Evolutionary conservation across 2,797 vertebrate genomes (phyloP), one percentile per base, ranked within the genome.

Genomic region (Stomatorhinus walkeri): DNA sequence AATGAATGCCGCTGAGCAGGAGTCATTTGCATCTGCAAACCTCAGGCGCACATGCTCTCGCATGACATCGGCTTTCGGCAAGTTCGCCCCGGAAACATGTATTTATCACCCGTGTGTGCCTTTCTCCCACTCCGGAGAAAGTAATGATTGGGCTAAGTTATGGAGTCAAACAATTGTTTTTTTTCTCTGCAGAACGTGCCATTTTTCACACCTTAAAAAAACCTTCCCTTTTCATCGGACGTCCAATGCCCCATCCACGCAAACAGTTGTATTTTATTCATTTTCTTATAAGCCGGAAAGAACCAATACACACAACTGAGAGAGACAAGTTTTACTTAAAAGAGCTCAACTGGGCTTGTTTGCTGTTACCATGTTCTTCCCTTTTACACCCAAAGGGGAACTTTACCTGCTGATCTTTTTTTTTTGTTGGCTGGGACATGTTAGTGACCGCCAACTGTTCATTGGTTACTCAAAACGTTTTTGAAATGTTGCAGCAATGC

Each of bases 301-400:
- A 91, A 92, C 92, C 91, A 76, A 92, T 92, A 85, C 68, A 59
- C 89, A 91, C 91, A 90, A 92, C 90, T 91, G 91, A 90, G 91
- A 90, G 72, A 79, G 68, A 76, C 1, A 32, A 36, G 91, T 89
- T 92, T 90, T 61, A 68, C 51, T 88, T 90, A 90, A 90, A 88
- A 89, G 88, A 88, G 88, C 89, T 91, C 89, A 91, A 89, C 89
- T 90, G 87, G 90, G 88, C 68, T 90, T 88, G 72, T 61, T 83
- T 87, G 87, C 49, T 91, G 91, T 92, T 90, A 88, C 90, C 90
- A 91, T 90, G 79, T 89, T 89, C 91, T 91, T 68, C n/a, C 90
- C 88, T 90, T 89, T 90, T 89, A 91, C 24, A 54, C 48, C 28
- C 24, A 36, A 54, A 16, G 28, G 54, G 22, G 59, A 87, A 79